Conservation (phyloP, 2,113 vertebrate species). For the Phaethon lepturus region DNA sequence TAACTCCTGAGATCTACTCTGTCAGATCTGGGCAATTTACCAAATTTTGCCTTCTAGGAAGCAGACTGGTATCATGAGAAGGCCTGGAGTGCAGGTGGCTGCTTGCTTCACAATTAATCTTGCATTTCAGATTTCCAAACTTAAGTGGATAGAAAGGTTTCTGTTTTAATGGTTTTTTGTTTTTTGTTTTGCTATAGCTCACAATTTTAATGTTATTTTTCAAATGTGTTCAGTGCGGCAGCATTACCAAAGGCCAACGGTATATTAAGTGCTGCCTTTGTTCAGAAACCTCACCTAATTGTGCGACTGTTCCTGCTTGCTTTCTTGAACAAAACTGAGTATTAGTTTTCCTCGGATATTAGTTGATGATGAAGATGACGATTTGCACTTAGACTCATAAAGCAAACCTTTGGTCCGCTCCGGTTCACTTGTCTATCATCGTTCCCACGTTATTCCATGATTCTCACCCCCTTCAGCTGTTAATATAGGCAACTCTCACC, state of each 20-base stretch:
- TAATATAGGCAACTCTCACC: conserved; percentile 41
- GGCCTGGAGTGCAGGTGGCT: conserved; percentile 79
- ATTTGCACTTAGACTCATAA: neutral
- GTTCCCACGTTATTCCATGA: conserved; percentile 37
- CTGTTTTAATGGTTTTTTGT: neutral
- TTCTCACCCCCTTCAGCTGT: conserved; percentile 51
- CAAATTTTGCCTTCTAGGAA: conserved; percentile 89
- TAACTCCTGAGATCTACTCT: conserved; percentile 88
- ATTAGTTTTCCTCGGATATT: neutral
- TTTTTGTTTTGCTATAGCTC: neutral
- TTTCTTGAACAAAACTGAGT: neutral
- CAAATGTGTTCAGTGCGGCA: neutral
- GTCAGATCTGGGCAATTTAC: conserved; percentile 87
- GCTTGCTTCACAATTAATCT: conserved; percentile 79
- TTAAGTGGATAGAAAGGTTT: conserved; percentile 20
- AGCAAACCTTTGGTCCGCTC: conserved; percentile 50
- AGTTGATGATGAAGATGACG: neutral
- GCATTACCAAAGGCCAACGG: neutral
- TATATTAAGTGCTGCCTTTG: neutral
- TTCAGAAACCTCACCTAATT: neutral
- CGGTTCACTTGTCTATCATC: conserved; percentile 56
- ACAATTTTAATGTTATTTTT: neutral
- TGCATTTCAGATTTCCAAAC: conserved; percentile 72
- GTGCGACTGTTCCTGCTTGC: neutral
- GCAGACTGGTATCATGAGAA: conserved; percentile 80